Base-by-base conservation (phyloP, 2,113 vertebrate genomes). In the Cairina moschata region DNA sequence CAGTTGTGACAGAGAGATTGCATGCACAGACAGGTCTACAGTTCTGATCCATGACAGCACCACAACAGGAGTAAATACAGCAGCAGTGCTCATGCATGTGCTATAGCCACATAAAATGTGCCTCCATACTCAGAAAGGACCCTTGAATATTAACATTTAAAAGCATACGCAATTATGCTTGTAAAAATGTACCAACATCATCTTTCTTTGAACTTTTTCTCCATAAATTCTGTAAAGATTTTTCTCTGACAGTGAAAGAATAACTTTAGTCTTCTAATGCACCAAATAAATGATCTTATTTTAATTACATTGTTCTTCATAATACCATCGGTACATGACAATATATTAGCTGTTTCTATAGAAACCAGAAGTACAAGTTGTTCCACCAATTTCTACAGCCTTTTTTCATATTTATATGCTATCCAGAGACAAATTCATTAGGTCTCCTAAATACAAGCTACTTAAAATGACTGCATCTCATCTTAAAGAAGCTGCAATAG, bases 301-400 rank as follows among this genome's bases (percentile, higher is more conserved):
- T 66, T 91, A 96, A 44, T 83, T 42, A 96, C 79, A 58, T 72
- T 95, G 92, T 95, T 95, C 95, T 95, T 93, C 91, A 84, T 88
- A 95, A 93, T 59, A 77, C 26, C 52, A 86, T 15, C 54, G 34
- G 76, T 72, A 90, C 60, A 44, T 66, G 83, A 90, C 91, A 95
- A 75, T 96, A 95, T 83, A 97, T 89, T 75, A 48, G 93, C 29
- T 86, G 98, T 98, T 98, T 97, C 98, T 95, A 98, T 98, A 97
- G 98, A 98, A 98, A 98, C 98, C 95, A 94, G 62, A 93, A 96
- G 91, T 80, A 90, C 83, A 75, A 86, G 83, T 62, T 46, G 92
- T 95, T 95, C 91, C 80, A 75, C 83, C 76, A 95, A 76, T 93
- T 97, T 91, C 83, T 85, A 48, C 82, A 26, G 55, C 63, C 95